These are phyloP conservation scores for Pissodes strobi DNA, from an alignment of 1,140 invertebrate genomes.

Conservation along the genomic window DNA sequence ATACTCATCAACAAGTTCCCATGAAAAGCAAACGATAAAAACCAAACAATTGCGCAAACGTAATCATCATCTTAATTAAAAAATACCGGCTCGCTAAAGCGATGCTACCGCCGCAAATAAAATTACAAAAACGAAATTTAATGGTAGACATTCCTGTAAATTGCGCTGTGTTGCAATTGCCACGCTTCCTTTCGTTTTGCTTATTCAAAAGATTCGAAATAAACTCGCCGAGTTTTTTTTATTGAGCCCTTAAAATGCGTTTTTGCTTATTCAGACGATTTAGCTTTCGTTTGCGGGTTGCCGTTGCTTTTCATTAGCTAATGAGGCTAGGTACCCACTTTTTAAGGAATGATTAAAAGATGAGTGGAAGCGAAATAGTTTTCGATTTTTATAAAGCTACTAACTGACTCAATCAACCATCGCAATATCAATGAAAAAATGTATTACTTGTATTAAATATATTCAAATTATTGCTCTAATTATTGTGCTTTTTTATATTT, in stretches of 20 bases:
- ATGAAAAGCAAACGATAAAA: too few relatives aligned
- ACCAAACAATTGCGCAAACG: background rate
- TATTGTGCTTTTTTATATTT: too few relatives aligned
- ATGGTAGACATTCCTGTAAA: background rate
- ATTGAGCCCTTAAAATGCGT: background rate
- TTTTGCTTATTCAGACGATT: background rate
- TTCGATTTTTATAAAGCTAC: too few relatives aligned
- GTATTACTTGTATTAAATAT: too few relatives aligned
- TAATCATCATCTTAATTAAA: constrained; percentile 1
- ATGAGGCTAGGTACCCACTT: too few relatives aligned
- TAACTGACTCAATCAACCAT: too few relatives aligned
- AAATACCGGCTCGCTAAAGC: background rate
- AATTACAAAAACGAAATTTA: background rate
- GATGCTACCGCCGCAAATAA: background rate
- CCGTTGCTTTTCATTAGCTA: too few relatives aligned
- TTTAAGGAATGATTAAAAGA: too few relatives aligned
- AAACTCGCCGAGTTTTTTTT: background rate
- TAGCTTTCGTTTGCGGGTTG: background rate
- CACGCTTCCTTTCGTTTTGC: background rate
- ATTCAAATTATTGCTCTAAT: too few relatives aligned
- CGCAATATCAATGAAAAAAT: too few relatives aligned
- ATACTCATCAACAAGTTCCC: too few relatives aligned
- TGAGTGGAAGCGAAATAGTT: too few relatives aligned
- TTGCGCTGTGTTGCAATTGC: background rate
- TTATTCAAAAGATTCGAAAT: background rate